Evolutionary conservation across 2,113 vertebrate species (phyloP).

Genomic region (Microcebus griseorufus): DNA sequence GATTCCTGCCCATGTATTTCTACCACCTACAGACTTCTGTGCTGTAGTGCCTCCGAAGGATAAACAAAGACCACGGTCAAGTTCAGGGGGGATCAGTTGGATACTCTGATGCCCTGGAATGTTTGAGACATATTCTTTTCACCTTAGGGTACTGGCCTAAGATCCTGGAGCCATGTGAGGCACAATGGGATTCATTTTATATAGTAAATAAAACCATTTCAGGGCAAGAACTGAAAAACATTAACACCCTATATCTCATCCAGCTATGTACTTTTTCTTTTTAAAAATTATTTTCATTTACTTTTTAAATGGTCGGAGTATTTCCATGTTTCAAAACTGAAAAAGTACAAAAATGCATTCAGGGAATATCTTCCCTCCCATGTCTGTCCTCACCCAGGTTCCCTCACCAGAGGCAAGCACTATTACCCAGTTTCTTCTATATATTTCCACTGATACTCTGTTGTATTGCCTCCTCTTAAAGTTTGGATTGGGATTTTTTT

Average conservation of each 20-base stretch:
- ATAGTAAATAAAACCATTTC: not conserved
- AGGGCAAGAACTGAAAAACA: not conserved
- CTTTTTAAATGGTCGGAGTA: not conserved
- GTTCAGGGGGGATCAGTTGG: not conserved
- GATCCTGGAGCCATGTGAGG: not conserved
- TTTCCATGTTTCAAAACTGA: not conserved
- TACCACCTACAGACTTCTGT: not conserved
- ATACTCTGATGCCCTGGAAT: not conserved
- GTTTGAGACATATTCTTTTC: not conserved
- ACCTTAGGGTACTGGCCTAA: not conserved
- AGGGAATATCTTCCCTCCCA: not conserved
- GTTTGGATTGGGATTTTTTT: not conserved
- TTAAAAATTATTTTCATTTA: not conserved
- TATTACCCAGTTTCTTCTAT: not conserved
- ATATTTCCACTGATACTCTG: not conserved
- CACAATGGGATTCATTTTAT: not conserved
- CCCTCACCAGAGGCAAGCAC: not conserved
- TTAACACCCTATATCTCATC: not conserved
- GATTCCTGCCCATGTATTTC: not conserved
- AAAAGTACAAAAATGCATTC: not conserved
- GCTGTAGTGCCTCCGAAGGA: not conserved
- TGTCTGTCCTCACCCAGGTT: not conserved
- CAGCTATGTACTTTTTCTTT: not conserved
- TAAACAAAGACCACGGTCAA: not conserved
- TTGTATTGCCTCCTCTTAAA: constrained; percentile 1